phyloP scores from a whole-genome alignment of 2,113 vertebrate species.

The Collichthys lucidus region DNA sequence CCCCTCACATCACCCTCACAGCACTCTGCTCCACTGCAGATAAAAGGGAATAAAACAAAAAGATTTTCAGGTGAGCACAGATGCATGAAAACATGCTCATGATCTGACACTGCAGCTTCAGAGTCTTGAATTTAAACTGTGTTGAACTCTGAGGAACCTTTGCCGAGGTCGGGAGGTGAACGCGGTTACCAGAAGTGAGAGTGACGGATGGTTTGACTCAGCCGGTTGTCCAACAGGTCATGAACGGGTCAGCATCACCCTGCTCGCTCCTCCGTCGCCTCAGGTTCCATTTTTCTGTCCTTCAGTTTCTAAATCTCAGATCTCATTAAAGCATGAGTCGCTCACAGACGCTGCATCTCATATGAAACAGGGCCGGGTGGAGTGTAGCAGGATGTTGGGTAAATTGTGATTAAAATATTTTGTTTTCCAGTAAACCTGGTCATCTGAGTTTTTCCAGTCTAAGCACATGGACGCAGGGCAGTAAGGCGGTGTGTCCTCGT shows the following conservation, averaged over 20 bases:
- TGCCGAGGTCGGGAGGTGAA: slow-evolving; percentile 33
- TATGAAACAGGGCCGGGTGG: slow-evolving; percentile 33
- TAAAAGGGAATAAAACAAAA: too few species aligned
- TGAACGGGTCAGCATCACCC: slow-evolving; percentile 29
- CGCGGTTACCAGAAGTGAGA: slow-evolving; percentile 46
- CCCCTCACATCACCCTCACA: too few species aligned
- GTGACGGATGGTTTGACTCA: slow-evolving; percentile 59
- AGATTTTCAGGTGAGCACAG: too few species aligned
- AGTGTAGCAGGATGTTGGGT: slow-evolving; percentile 41
- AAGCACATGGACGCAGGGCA: slow-evolving; percentile 67
- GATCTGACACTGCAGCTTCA: too few species aligned
- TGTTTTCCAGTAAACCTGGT: slow-evolving; percentile 56
- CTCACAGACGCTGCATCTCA: neutral
- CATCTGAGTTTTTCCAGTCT: slow-evolving; percentile 47
- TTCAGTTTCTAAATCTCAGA: neutral
- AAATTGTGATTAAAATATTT: slow-evolving; percentile 62
- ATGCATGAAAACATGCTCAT: too few species aligned
- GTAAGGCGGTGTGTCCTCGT: slow-evolving; percentile 51
- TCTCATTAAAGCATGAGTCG: neutral
- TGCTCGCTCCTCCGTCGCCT: slow-evolving; percentile 12
- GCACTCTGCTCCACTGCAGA: too few species aligned
- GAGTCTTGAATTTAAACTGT: neutral
- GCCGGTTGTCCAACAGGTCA: slow-evolving; percentile 25
- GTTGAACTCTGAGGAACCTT: slow-evolving; percentile 11
- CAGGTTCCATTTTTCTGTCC: slow-evolving; percentile 1